Evolutionary conservation across 53 echinoderm and acorn worm genomes (phyloP).

Genomic region (Holothuria leucospilota): DNA sequence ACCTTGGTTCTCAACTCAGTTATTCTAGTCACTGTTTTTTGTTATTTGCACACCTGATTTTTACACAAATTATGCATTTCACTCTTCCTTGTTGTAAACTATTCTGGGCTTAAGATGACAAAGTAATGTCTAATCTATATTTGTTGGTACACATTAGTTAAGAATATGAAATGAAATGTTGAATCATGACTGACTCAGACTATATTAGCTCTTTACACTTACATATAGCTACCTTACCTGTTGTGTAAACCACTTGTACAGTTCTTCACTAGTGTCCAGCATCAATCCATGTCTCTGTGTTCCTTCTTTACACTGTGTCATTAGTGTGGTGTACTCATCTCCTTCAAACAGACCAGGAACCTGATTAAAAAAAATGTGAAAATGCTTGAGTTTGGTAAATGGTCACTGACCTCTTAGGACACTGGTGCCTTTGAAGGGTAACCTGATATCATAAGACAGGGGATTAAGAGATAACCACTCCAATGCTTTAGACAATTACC

Average conservation of each 20-base stretch:
- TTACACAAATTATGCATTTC: too few species aligned
- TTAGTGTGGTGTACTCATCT: constrained; percentile 99
- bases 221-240: constrained; percentile 38
- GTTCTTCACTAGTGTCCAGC: constrained; percentile 96
- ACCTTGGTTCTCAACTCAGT: too few species aligned
- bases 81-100: too few species aligned
- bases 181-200: too few species aligned
- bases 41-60: too few species aligned
- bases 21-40: too few species aligned
- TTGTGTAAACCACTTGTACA: constrained; percentile 99
- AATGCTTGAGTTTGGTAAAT: background rate
- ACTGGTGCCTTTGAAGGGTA: background rate
- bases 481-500: too few species aligned
- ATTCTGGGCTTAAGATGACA: too few species aligned
- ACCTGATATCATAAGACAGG: background rate
- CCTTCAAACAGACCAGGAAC: constrained; percentile 99
- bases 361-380: constrained; percentile 30
- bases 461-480: background rate
- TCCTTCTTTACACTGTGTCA: constrained; percentile 99
- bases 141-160: too few species aligned
- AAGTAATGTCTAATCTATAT: too few species aligned
- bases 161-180: too few species aligned
- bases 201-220: too few species aligned
- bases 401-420: background rate
- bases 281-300: constrained; percentile 95